A percentile compares a stretch with the other conserved stretches of the same genome.
These are phyloP conservation scores for Thymelicus lineola DNA, from an alignment of 2,888 invertebrate species.

Conservation along the genomic window DNA sequence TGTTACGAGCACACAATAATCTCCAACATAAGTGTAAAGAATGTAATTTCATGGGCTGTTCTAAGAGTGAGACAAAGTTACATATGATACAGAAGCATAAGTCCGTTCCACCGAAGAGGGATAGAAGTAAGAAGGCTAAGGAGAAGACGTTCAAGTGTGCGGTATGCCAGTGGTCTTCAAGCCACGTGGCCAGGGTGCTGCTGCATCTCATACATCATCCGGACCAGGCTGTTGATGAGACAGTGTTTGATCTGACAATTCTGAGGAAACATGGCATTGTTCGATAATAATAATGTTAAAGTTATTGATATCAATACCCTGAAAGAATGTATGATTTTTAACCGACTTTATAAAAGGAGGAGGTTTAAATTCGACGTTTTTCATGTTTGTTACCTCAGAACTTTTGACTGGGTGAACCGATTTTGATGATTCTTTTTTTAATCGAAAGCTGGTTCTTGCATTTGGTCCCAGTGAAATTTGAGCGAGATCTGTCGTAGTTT, in stretches of 20 bases:
- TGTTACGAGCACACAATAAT: conserved; percentile 37
- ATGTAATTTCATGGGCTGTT: conserved; percentile 47
- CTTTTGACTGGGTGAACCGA: too few species aligned
- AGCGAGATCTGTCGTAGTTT: too few species aligned
- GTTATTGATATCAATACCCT: too few species aligned
- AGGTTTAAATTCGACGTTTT: too few species aligned
- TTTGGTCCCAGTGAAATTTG: too few species aligned
- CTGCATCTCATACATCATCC: conserved; percentile 76
- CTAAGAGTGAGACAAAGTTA: conserved; percentile 37
- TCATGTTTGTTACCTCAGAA: too few species aligned
- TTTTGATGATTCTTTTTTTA: too few species aligned
- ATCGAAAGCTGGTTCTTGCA: too few species aligned
- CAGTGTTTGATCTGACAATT: conserved; percentile 55
- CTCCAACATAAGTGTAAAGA: conserved; percentile 44
- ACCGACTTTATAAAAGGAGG: too few species aligned
- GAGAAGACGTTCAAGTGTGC: conserved; percentile 53
- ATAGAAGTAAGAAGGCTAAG: conserved; percentile 37
- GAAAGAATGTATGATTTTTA: too few species aligned
- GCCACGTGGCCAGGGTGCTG: conserved; percentile 54
- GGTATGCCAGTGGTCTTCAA: conserved; percentile 60
- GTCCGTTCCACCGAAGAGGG: conserved; percentile 18
- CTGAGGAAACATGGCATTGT: conserved; percentile 48
- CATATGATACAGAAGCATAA: conserved; percentile 45
- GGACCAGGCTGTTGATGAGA: conserved; percentile 55
- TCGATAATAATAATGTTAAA: neutral